These are phyloP conservation scores for Ischnura elegans DNA, from an alignment of 2,888 invertebrate genomes.

Conservation along the genomic window DNA sequence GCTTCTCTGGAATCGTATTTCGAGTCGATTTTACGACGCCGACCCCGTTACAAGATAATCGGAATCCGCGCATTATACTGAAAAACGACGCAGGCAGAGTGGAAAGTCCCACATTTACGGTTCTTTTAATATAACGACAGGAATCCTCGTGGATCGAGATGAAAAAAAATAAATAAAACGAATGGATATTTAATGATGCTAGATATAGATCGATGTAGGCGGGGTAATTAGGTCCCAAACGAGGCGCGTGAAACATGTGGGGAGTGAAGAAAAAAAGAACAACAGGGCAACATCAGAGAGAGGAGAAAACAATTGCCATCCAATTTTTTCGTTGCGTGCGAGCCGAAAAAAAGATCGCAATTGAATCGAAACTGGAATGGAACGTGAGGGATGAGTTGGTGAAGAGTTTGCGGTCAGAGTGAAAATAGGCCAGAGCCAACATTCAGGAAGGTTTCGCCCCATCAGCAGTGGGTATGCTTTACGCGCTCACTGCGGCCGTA, in stretches of 20 bases:
- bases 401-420: background rate
- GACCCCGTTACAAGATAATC: background rate
- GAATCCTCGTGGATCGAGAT: background rate
- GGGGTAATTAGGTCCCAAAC: background rate
- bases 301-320: background rate
- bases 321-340: background rate
- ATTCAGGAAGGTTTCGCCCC: background rate
- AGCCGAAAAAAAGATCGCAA: background rate
- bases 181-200: background rate
- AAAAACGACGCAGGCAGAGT: background rate
- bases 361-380: background rate
- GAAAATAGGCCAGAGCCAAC: background rate
- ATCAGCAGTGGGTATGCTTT: background rate
- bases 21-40: background rate
- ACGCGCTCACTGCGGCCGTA: background rate
- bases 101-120: background rate
- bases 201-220: background rate
- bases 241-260: background rate
- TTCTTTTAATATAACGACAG: slow-evolving; percentile 3
- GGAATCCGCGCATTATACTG: background rate
- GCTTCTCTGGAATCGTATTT: background rate
- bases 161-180: background rate
- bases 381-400: background rate
- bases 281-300: too few relatives aligned
- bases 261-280: background rate